These are phyloP conservation scores for Amiota communis DNA, from an alignment of 2,888 invertebrate genomes.

Conservation along the genomic window DNA sequence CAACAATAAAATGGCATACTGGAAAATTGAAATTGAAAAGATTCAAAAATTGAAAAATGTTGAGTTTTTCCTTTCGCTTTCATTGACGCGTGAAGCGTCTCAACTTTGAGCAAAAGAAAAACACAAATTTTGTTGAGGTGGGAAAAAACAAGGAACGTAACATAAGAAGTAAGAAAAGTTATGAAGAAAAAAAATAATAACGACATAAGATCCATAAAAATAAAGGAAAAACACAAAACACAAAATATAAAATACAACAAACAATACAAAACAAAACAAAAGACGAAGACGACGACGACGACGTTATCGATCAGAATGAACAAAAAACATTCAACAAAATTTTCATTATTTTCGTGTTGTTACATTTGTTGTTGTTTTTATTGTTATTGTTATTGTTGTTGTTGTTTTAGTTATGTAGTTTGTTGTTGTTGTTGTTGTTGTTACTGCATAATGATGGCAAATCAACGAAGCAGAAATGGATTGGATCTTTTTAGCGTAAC, in stretches of 20 bases:
- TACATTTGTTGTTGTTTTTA: slow-evolving; percentile 21
- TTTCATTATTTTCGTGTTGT: slow-evolving; percentile 49
- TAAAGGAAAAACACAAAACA: slow-evolving; percentile 9
- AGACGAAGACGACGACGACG: slow-evolving; percentile 3
- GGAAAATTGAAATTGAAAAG: neutral
- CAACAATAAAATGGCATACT: neutral
- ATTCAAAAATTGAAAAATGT: neutral
- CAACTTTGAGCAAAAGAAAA: neutral
- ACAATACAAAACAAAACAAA: slow-evolving; percentile 4
- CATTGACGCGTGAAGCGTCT: slow-evolving; percentile 65
- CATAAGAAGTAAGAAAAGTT: slow-evolving; percentile 9
- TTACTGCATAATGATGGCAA: slow-evolving; percentile 19
- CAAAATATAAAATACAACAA: neutral
- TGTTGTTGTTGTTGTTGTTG: slow-evolving; percentile 25
- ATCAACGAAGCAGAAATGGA: slow-evolving; percentile 56
- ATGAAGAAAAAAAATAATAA: neutral
- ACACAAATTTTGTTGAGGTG: too few species aligned
- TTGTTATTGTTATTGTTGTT: slow-evolving; percentile 8
- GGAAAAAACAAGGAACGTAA: too few species aligned
- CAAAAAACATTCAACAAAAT: slow-evolving; percentile 32
- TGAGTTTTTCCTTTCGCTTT: slow-evolving; percentile 63
- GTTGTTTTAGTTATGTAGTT: too few species aligned
- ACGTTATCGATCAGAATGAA: slow-evolving; percentile 53
- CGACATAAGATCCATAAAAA: too few species aligned
- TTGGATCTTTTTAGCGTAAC: slow-evolving; percentile 25